Conservation (phyloP, 2,113 vertebrate species). For the Philantomba maxwellii region DNA sequence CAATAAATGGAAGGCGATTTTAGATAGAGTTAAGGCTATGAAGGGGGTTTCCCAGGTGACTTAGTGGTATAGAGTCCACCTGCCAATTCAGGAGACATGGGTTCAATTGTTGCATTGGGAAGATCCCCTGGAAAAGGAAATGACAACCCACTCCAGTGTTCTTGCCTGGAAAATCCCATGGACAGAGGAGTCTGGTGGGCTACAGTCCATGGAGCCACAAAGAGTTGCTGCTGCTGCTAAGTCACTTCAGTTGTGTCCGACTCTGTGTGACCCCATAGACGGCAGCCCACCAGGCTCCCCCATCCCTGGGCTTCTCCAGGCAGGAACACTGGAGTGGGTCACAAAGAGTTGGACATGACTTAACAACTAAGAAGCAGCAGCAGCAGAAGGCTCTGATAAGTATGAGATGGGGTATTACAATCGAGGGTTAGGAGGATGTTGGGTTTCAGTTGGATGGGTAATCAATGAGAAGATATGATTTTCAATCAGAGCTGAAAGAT, state of each 20-base stretch:
- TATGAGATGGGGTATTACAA: background rate
- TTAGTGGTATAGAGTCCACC: background rate
- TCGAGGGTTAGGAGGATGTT: background rate
- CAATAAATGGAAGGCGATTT: background rate
- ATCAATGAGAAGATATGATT: background rate
- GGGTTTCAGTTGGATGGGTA: background rate
- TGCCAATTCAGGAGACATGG: background rate
- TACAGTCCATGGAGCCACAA: background rate
- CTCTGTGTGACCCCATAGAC: too few relatives aligned
- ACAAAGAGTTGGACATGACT: background rate
- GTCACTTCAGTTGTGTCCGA: too few relatives aligned
- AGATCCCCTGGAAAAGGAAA: background rate
- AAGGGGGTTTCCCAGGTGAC: background rate
- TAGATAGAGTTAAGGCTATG: background rate
- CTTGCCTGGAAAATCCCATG: background rate
- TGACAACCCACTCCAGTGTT: background rate
- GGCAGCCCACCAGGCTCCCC: too few relatives aligned
- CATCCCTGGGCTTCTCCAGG: too few relatives aligned
- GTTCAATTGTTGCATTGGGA: background rate
- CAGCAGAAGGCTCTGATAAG: background rate
- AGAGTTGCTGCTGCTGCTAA: background rate
- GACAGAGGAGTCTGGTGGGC: background rate
- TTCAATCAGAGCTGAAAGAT: background rate
- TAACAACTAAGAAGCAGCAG: background rate
- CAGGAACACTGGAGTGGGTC: background rate